Evolutionary conservation across 64 coral and sea anemone species (phyloP).

Genomic region (Stichodactyla mertensii): DNA sequence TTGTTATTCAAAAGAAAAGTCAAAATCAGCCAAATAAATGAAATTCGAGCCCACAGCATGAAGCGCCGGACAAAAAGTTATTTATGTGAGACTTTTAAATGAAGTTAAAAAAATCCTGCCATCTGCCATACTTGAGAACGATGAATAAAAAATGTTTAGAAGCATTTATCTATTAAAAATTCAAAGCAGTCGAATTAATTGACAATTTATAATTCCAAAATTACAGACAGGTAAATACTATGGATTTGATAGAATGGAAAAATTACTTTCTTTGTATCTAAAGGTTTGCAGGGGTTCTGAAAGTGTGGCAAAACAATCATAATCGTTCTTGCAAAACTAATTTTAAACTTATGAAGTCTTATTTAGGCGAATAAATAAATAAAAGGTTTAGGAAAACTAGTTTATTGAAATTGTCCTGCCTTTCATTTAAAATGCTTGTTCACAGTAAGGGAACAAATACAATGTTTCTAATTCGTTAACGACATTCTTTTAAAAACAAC

Average conservation of each 20-base stretch:
- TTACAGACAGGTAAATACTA: neutral
- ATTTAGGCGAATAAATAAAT: neutral
- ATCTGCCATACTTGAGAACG: neutral
- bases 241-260: neutral
- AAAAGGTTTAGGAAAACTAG: neutral
- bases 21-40: neutral
- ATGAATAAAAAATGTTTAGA: neutral
- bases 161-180: neutral
- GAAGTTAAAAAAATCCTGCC: neutral
- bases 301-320: neutral
- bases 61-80: neutral
- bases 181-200: neutral
- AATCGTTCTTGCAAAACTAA: neutral
- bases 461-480: neutral
- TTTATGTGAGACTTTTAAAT: neutral
- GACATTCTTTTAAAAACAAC: neutral
- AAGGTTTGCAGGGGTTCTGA: neutral
- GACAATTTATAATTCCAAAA: neutral
- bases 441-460: neutral
- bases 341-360: neutral
- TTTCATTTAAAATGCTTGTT: neutral
- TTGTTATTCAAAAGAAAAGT: neutral
- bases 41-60: neutral
- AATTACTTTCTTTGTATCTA: neutral
- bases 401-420: neutral